phyloP scores from a whole-genome alignment of 2,888 invertebrate species.

The Noctua janthe region DNA sequence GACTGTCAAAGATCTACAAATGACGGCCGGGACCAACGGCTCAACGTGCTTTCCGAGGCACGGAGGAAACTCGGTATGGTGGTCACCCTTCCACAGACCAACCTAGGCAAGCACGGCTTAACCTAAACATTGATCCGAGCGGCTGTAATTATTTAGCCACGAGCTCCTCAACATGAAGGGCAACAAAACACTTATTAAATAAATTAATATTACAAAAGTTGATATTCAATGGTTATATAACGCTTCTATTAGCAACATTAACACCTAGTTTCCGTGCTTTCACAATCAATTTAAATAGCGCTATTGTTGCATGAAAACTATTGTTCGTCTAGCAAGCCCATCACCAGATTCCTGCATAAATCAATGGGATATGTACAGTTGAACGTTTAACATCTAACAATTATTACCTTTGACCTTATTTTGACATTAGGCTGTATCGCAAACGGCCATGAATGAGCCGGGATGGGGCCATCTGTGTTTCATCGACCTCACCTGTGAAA shows the following conservation, averaged over 20 bases:
- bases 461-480: slow-evolving; percentile 76
- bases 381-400: slow-evolving; percentile 77
- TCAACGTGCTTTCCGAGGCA: too few species aligned
- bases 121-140: too few species aligned
- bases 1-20: too few species aligned
- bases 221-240: neutral
- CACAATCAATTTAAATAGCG: slow-evolving; percentile 53
- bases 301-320: slow-evolving; percentile 57
- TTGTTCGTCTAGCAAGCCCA: slow-evolving; percentile 72
- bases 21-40: too few species aligned
- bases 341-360: slow-evolving; percentile 85
- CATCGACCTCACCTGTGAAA: slow-evolving; percentile 66
- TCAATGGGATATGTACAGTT: slow-evolving; percentile 71
- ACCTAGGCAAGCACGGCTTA: too few species aligned
- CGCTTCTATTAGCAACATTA: slow-evolving; percentile 32
- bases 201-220: neutral
- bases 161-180: neutral
- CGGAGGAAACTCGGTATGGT: too few species aligned
- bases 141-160: too few species aligned
- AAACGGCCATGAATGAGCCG: slow-evolving; percentile 82
- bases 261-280: slow-evolving; percentile 46
- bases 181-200: neutral
- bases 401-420: slow-evolving; percentile 90
- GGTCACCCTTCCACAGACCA: too few species aligned
- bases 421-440: slow-evolving; percentile 89